phyloP scores from a whole-genome alignment of 2,888 invertebrate genomes.

The Holacanthella duospinosa region DNA sequence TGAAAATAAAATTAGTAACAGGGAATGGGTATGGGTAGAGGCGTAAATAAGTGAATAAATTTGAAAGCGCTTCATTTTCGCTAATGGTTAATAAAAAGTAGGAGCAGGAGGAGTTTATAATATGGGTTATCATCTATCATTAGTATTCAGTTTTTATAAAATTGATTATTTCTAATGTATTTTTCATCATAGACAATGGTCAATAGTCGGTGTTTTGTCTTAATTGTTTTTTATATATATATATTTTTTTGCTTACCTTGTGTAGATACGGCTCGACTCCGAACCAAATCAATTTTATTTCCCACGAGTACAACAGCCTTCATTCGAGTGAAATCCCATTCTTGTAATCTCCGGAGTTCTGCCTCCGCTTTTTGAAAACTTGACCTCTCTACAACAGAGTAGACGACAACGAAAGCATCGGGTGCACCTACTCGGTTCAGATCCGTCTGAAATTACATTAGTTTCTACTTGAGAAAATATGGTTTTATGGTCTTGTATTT shows the following conservation, averaged over 20 bases:
- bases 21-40: too few relatives aligned
- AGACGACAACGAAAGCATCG: constrained; percentile 78
- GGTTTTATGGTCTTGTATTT: background rate
- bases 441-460: constrained; percentile 51
- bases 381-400: constrained; percentile 82
- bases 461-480: background rate
- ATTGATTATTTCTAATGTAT: too few relatives aligned
- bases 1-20: too few relatives aligned
- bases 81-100: too few relatives aligned
- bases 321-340: constrained; percentile 62
- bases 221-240: too few relatives aligned
- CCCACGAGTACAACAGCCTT: constrained; percentile 77
- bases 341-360: constrained; percentile 64
- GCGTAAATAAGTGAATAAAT: too few relatives aligned
- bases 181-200: too few relatives aligned
- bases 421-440: constrained; percentile 59
- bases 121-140: too few relatives aligned
- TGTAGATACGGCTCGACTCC: constrained; percentile 74
- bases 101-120: too few relatives aligned
- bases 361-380: constrained; percentile 74
- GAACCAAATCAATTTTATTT: constrained; percentile 86
- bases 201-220: too few relatives aligned
- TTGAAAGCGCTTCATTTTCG: too few relatives aligned
- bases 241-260: constrained; percentile 73
- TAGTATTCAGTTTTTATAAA: too few relatives aligned